These are phyloP conservation scores for Bombus confusus DNA, from an alignment of 1,140 invertebrate genomes.

Conservation along the genomic window DNA sequence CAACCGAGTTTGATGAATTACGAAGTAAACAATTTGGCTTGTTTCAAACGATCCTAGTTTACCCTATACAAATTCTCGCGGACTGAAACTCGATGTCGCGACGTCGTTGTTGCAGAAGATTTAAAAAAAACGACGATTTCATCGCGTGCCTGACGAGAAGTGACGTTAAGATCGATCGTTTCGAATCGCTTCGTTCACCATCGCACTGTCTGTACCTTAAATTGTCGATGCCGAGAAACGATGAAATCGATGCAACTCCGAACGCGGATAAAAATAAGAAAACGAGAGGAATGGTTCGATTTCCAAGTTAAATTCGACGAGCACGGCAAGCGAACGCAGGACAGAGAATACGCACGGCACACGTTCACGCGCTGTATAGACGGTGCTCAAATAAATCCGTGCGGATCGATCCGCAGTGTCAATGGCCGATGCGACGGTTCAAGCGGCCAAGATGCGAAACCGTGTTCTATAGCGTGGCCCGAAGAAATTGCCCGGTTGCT, in stretches of 20 bases:
- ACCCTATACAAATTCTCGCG: not conserved
- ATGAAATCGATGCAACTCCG: not conserved
- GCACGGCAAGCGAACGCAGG: too few relatives aligned
- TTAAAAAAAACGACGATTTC: slow-evolving; percentile 19
- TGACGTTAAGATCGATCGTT: not conserved
- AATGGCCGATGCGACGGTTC: slow-evolving; percentile 63
- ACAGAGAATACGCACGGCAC: not conserved
- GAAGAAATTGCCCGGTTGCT: slow-evolving; percentile 25
- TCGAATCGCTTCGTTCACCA: not conserved
- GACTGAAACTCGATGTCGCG: not conserved
- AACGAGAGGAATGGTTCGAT: not conserved
- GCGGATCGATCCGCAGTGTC: slow-evolving; percentile 69
- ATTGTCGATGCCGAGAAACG: not conserved
- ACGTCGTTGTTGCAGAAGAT: not conserved
- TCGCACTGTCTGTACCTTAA: not conserved
- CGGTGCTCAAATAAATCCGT: slow-evolving; percentile 67
- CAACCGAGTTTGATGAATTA: not conserved
- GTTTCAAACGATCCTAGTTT: accelerated
- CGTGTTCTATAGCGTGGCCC: slow-evolving; percentile 23
- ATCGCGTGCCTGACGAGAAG: not conserved
- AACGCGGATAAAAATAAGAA: too few relatives aligned
- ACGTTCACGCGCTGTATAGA: slow-evolving; percentile 4
- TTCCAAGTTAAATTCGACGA: slow-evolving; percentile 41
- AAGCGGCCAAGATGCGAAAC: slow-evolving; percentile 51
- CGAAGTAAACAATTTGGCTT: too few relatives aligned